These are phyloP conservation scores for Sporophila hypoxantha DNA, from an alignment of 2,113 vertebrate species.

Conservation along the genomic window DNA sequence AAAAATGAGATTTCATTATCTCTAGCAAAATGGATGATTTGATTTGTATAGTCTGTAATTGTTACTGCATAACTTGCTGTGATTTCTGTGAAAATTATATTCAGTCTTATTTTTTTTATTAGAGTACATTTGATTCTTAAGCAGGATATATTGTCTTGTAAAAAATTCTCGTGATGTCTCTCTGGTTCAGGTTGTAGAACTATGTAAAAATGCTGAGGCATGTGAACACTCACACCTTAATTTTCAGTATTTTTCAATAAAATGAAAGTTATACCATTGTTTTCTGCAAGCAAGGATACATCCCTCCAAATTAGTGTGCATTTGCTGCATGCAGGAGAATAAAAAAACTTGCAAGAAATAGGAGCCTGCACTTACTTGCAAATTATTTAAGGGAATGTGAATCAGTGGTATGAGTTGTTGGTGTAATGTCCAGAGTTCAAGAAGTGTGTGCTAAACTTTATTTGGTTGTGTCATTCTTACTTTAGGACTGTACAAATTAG, in stretches of 20 bases:
- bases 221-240: neutral
- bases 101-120: neutral
- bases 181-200: neutral
- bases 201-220: neutral
- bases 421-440: neutral
- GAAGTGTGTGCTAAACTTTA: neutral
- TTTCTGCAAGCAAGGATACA: neutral
- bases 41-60: neutral
- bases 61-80: neutral
- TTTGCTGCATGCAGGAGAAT: neutral
- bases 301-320: neutral
- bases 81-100: neutral
- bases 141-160: neutral
- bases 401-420: neutral
- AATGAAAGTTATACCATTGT: neutral
- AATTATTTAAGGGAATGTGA: neutral
- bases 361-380: neutral
- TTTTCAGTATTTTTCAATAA: neutral
- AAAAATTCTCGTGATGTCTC: neutral
- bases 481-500: slow-evolving; percentile 14
- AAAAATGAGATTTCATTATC: slow-evolving; percentile 1
- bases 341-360: neutral
- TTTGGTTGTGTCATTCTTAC: slow-evolving; percentile 3
- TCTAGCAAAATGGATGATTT: neutral
- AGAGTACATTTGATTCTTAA: neutral